Base-by-base conservation (phyloP, 2,888 invertebrate species). In the Candidula unifasciata region DNA sequence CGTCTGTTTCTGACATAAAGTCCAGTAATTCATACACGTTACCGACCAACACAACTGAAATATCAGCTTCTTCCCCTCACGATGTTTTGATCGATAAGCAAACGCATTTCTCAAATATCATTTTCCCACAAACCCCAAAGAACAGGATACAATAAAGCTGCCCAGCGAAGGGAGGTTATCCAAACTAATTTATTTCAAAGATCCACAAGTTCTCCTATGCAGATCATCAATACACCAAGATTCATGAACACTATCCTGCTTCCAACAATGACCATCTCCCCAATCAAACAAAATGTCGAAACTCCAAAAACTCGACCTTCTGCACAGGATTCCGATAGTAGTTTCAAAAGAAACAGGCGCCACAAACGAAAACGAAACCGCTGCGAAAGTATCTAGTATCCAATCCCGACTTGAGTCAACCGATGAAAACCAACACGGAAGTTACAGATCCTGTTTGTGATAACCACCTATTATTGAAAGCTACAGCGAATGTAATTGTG, bases 401-500 rank as follows among this genome's bases (percentile, higher is more conserved):
- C 16, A 21, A 13, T 35, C 52, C 44, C 44, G 16, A 73, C 3
- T 52, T 13, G n/a, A 44, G 24, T 2, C n/a, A 52, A 16, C 6
- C 6, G 37, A 18, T 37, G 27, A 44, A 0, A 73, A 73, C 52
- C 33, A 35, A 30, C 10, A 69, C 3, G 16, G 5, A 64, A 2
- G 64, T 64, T 27, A 16, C 0, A 16, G 37, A 37, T 8, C 80
- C 57, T 35, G 6, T n/a, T 30, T 33, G 52, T n/a, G 64, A 33
- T 27, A 74, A 83, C 35, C 77, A 77, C 37, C 30, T 64, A n/a
- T 30, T 83, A 18, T n/a, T 83, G n/a, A 77, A 37, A 54, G 21
- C 24, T 6, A 27, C 68, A 13, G 82, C 82, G 33, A 54, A 77
- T n/a, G 52, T 54, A n/a, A 83, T 83, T 37, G 16, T 83, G 16